A percentile compares a stretch with the other conserved stretches of the same genome.
Conservation (phyloP, 2,888 invertebrate genomes). For the Heliconius sara region DNA sequence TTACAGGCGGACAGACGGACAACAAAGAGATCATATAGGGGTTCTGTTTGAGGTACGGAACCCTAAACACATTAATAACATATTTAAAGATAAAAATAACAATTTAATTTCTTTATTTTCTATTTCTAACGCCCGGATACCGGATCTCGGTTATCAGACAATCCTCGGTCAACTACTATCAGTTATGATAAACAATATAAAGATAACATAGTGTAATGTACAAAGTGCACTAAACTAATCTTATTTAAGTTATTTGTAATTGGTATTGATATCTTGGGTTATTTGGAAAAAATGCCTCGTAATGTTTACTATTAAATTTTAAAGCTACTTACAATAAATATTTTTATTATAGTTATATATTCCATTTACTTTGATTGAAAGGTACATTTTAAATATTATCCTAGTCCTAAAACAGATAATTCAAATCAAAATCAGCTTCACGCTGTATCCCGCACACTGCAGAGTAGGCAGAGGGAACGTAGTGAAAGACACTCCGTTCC, state of each 20-base stretch:
- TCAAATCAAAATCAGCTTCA: too few relatives aligned
- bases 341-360: not conserved
- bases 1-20: too few relatives aligned
- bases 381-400: too few relatives aligned
- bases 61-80: not conserved
- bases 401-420: too few relatives aligned
- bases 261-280: not conserved
- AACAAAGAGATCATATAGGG: too few relatives aligned
- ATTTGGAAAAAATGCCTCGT: not conserved
- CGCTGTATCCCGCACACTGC: too few relatives aligned
- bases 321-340: not conserved
- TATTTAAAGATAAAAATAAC: not conserved
- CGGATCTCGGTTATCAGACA: conserved; percentile 54
- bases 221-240: conserved; percentile 49
- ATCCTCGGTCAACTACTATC: conserved; percentile 63
- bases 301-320: not conserved
- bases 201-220: conserved; percentile 51
- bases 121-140: conserved; percentile 51
- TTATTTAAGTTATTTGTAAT: conserved; percentile 43
- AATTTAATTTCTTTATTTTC: conserved; percentile 31
- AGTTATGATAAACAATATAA: conserved; percentile 53
- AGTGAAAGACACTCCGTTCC: too few relatives aligned
- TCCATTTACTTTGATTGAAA: not conserved
- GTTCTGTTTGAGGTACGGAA: too few relatives aligned
- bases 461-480: too few relatives aligned